phyloP scores from a whole-genome alignment of 2,888 invertebrate genomes.

The Epistrophe grossulariae region DNA sequence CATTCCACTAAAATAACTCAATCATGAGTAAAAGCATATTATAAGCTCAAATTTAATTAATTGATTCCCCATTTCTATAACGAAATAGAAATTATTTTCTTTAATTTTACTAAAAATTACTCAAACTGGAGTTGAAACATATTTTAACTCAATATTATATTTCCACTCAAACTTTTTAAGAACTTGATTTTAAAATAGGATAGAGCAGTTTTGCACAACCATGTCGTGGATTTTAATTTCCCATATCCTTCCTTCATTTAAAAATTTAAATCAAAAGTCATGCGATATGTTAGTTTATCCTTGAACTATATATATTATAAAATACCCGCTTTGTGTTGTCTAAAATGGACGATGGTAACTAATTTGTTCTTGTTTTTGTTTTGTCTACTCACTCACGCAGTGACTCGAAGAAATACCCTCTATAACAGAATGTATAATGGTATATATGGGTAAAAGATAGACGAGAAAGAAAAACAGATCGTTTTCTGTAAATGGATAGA shows the following conservation, averaged over 20 bases:
- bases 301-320: neutral
- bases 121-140: too few species aligned
- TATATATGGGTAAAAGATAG: neutral
- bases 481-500: conserved; percentile 40
- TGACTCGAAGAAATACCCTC: conserved; percentile 29
- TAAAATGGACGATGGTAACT: conserved; percentile 24
- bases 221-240: neutral
- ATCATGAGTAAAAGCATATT: too few species aligned
- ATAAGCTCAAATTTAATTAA: too few species aligned
- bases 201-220: neutral
- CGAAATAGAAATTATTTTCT: too few species aligned
- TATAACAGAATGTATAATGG: neutral
- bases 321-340: conserved; percentile 12
- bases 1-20: too few species aligned
- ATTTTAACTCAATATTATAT: too few species aligned
- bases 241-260: neutral
- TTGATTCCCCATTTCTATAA: too few species aligned
- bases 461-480: conserved; percentile 13
- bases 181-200: too few species aligned
- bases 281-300: conserved; percentile 12
- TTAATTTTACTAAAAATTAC: too few species aligned
- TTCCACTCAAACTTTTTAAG: too few species aligned
- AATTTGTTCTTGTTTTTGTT: conserved; percentile 40
- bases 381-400: conserved; percentile 30
- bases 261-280: conserved; percentile 54